phyloP scores from a whole-genome alignment of 2,888 invertebrate species.

The Cinara cedri region DNA sequence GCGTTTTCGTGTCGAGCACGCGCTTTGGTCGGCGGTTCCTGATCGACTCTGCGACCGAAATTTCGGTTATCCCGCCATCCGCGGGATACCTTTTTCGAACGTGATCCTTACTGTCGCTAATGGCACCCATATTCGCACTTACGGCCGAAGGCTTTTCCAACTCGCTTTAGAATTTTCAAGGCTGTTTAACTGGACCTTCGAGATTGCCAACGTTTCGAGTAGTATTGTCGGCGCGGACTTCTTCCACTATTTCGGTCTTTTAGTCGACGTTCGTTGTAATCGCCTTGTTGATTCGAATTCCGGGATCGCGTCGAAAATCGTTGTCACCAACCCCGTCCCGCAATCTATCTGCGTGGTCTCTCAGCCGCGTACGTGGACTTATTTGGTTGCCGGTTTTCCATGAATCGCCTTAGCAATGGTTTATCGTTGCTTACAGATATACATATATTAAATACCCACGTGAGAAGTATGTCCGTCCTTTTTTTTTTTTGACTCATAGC shows the following conservation, averaged over 20 bases:
- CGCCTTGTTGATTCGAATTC: neutral
- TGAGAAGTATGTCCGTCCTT: too few species aligned
- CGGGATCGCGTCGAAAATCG: neutral
- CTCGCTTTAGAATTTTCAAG: constrained; percentile 35
- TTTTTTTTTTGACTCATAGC: too few species aligned
- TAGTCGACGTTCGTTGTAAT: constrained; percentile 3
- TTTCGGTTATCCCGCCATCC: neutral
- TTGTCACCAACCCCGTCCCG: too few species aligned
- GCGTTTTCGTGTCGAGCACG: neutral
- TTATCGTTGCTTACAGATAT: too few species aligned
- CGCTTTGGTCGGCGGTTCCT: neutral
- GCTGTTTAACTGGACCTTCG: constrained; percentile 40
- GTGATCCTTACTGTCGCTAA: neutral
- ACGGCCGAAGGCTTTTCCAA: neutral
- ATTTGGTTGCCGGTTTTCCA: neutral
- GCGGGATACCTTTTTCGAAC: too few species aligned
- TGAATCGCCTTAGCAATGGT: too few species aligned
- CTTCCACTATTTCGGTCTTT: constrained; percentile 30
- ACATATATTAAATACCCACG: too few species aligned
- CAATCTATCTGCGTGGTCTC: neutral
- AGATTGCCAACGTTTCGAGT: constrained; percentile 43
- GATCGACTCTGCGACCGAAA: neutral
- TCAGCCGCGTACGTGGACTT: neutral
- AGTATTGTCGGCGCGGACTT: constrained; percentile 55
- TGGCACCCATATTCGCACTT: neutral